Base-by-base conservation (phyloP, 2,797 vertebrate genomes). In the Tauraco hartlaubi region DNA sequence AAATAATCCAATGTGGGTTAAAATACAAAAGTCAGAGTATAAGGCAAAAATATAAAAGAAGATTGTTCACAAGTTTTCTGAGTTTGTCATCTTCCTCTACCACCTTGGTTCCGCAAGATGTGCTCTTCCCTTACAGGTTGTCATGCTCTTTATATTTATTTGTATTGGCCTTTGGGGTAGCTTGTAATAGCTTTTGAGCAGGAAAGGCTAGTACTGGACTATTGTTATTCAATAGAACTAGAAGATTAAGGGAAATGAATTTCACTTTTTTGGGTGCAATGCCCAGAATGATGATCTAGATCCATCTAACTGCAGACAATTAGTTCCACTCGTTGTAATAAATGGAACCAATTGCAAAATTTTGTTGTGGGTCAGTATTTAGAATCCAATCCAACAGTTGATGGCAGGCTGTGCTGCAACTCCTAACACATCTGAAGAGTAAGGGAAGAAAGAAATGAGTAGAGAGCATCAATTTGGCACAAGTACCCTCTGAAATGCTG, bases 271-370 rank as follows among this genome's bases (percentile, higher is more conserved):
- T 7, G 1, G 67, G 59, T 84, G 88, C 26, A 68, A 44, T 1
- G 3, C 52, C 52, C 63, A 79, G 77, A 80, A 84, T 92, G 90
- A 91, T 48, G 12, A 85, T 92, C 88, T 82, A 87, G 85, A 94
- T 58, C 93, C 6, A 82, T 82, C 59, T 90, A 93, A 90, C 73
- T 96, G 44, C 75, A 80, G 67, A 59, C 9, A 92, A 90, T 90
- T 93, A 94, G 52, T 92, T 89, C 74, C 88, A 95, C 56, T 52
- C 88, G 61, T 54, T 74, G n/a, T 59, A 90, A 88, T 51, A 96
- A 95, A 68, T 52, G 39, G 69, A 95, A 94, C 78, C 81, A 94
- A 94, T 73, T 94, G 90, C 79, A 95, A 85, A 90, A 82, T 90
- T 44, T 92, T 94, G 85, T 90, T 59, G 31, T 35, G 26, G 76